Base-by-base conservation (phyloP, 2,888 invertebrate genomes). In the Drosophila phalerata region DNA sequence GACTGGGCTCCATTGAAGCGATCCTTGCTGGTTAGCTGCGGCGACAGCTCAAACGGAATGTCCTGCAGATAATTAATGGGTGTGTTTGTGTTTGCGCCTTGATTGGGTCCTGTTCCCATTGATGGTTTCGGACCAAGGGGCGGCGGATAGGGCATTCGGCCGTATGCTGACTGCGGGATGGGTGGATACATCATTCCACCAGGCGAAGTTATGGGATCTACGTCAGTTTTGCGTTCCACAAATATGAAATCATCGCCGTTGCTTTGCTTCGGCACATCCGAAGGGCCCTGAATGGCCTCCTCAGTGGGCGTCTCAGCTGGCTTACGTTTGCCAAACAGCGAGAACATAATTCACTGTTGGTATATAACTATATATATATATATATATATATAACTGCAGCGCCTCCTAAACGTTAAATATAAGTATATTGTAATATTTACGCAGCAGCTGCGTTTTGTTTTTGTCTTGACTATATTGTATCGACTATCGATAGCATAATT, bases 191-290 rank as follows among this genome's bases (percentile, higher is more conserved):
- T 77, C 51, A 66, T 43, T 10, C 70, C 70, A 38, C 57, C 58
- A 13, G 60, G 56, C 3, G 53, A 19, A 47, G 55, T 28, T 13
- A 51, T 47, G 0, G 90, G 74, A 61, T 79, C 77, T 38, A 73
- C 69, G 17, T 75, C 81, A 9, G 73, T 43, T 62, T 73, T 85
- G 3, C 80, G 81, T 40, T 92, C 92, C 10, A 92, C 76, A 42
- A 92, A 88, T 52, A 91, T 86, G 55, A 92, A 92, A 55, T 92
- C 92, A 63, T 92, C 92, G 40, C 67, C 81, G n/a, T 62, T 80
- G 68, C 6, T 73, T 22, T 64, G 73, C n/a, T 48, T 69, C 15
- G 61, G n/a, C 8, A 6, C 60, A n/a, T 81, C 81, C 3, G 70
- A 22, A 3, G 85, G 85, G 0, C 85, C 85, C 48, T 87, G 85